Conservation (phyloP, 2,797 vertebrate species). For the Falco columbarius region DNA sequence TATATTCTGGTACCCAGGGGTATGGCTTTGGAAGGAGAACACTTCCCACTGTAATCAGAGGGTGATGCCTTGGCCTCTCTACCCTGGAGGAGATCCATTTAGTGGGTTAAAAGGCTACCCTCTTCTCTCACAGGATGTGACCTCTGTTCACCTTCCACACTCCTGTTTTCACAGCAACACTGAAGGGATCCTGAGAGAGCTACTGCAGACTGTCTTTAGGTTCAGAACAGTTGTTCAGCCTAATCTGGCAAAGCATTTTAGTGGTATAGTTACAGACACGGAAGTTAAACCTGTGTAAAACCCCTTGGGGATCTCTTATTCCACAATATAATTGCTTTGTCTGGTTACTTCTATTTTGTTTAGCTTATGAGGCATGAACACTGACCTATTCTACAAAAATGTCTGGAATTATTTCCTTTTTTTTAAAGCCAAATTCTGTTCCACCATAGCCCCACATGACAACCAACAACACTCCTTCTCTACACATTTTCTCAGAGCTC, state of each 20-base stretch:
- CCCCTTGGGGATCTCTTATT: neutral
- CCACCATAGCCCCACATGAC: neutral
- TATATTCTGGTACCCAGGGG: neutral
- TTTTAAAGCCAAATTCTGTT: neutral
- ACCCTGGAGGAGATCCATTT: neutral
- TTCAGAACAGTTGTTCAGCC: neutral
- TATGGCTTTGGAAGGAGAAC: neutral
- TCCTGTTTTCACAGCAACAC: neutral
- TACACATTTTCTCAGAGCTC: neutral
- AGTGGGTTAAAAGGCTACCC: neutral
- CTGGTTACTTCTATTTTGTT: neutral
- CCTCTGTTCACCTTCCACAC: neutral
- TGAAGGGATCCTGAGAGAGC: neutral
- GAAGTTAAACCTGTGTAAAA: neutral
- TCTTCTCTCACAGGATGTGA: neutral
- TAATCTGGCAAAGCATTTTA: neutral
- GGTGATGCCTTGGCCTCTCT: accelerated
- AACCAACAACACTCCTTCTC: neutral
- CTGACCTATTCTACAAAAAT: neutral
- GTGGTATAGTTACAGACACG: neutral
- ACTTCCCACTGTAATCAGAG: neutral
- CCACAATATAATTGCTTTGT: neutral
- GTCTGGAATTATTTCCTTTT: neutral
- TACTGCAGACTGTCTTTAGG: neutral
- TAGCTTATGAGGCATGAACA: neutral